Evolutionary conservation across 2,113 vertebrate genomes (phyloP).

Genomic region (Cynocephalus volans): DNA sequence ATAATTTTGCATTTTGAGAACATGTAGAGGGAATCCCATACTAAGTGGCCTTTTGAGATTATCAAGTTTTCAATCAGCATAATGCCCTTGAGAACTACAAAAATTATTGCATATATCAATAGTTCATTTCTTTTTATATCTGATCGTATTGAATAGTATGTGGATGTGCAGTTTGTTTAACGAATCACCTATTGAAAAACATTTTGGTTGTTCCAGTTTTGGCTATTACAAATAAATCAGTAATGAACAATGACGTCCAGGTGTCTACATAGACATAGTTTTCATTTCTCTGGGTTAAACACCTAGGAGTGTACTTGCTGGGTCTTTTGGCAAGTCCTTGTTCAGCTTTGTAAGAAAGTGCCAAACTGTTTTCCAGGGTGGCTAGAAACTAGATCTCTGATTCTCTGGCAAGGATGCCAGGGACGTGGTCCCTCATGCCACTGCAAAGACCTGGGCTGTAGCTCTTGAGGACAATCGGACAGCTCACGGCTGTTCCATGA

Average conservation of each 20-base stretch:
- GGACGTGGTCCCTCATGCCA: rapidly evolving
- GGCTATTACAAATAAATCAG: not conserved
- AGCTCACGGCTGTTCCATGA: not conserved
- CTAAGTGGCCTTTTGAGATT: not conserved
- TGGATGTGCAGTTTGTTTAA: not conserved
- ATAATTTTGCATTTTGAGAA: not conserved
- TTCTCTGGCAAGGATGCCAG: too few relatives aligned
- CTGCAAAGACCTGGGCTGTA: not conserved
- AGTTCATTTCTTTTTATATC: too few relatives aligned
- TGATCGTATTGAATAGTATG: not conserved
- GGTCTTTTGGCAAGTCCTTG: not conserved
- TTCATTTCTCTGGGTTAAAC: not conserved
- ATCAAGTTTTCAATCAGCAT: too few relatives aligned
- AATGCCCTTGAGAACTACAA: not conserved
- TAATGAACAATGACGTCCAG: not conserved
- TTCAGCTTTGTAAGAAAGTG: not conserved
- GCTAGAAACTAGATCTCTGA: too few relatives aligned
- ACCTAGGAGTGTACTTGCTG: not conserved
- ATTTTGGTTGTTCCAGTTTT: not conserved
- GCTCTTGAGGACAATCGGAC: not conserved
- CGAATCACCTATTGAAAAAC: not conserved
- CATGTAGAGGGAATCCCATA: not conserved
- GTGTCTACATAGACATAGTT: not conserved
- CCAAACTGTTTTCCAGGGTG: not conserved
- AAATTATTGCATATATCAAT: not conserved